Base-by-base conservation (phyloP, 2,888 invertebrate genomes). In the Lasioglossum malachurum region DNA sequence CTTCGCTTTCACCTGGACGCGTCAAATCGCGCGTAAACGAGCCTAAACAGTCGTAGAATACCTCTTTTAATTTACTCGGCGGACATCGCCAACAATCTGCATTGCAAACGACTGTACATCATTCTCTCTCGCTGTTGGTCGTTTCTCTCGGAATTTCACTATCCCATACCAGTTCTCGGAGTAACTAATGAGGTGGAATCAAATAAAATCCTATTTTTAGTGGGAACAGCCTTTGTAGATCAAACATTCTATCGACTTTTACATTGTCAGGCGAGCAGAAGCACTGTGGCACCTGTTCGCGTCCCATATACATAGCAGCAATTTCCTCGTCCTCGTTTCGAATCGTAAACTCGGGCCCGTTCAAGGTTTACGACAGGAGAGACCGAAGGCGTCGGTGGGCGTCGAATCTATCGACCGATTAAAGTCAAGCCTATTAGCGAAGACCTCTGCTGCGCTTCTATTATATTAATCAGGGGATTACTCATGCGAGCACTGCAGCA, bases 301-400 rank as follows among this genome's bases (percentile, higher is more conserved):
- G 19, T 14, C 41, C 74, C 31, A 31, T 31, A 31, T 69, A 35
- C 23, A 64, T 27, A 49, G 23, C 14, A n/a, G 75, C 72, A 75
- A 82, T 87, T 86, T 83, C 46, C 75, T 53, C 60, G 87, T 80
- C 86, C 87, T 83, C 38, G 80, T 86, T 83, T 82, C 49, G 35
- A 86, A 87, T 86, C 35, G n/a, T 78, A 19, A 75, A 75, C 73
- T 49, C 41, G 67, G 75, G 75, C 71, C 14, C 14, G 60, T 60
- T 38, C 71, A 71, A 86, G 60, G 64, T 44, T 73, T 16, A 31
- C 23, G 31, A 49, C 19, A 31, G 31, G 31, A 57, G 69, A 73
- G 35, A 57, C n/a, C 19, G 82, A 78, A 83, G 86, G 86, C 86
- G 86, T 80, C 53, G 5, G 86, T 86, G 67, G 86, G 87, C 75